Conservation (phyloP, 1,140 invertebrate genomes). For the Plodia interpunctella region DNA sequence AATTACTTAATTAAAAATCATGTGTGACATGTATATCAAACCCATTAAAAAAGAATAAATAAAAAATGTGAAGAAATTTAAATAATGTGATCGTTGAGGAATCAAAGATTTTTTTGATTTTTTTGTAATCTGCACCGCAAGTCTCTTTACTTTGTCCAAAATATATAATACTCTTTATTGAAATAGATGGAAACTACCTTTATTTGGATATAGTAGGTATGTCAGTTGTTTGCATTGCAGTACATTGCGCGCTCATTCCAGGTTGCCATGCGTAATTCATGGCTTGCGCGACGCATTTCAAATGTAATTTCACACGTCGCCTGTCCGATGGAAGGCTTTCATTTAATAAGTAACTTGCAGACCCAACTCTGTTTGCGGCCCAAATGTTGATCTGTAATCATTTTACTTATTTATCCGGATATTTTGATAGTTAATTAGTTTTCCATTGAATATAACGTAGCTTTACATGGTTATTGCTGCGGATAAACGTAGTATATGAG, state of each 20-base stretch:
- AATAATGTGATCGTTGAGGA: too few relatives aligned
- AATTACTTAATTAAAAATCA: too few relatives aligned
- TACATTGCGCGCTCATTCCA: conserved; percentile 54
- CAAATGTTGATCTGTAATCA: neutral
- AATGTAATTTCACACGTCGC: conserved; percentile 60
- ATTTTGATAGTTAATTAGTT: neutral
- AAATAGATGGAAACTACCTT: neutral
- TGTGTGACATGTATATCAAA: too few relatives aligned
- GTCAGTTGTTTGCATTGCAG: conserved; percentile 34
- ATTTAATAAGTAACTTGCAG: conserved; percentile 3
- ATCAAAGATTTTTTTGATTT: too few relatives aligned
- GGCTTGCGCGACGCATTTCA: conserved; percentile 50
- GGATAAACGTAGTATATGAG: too few relatives aligned
- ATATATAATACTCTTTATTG: neutral
- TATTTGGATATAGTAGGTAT: conserved; percentile 11
- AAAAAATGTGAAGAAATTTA: too few relatives aligned
- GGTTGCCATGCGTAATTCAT: conserved; percentile 63
- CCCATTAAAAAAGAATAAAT: too few relatives aligned
- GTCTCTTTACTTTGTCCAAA: too few relatives aligned
- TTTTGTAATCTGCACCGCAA: too few relatives aligned
- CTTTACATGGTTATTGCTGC: too few relatives aligned
- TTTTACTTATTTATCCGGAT: neutral
- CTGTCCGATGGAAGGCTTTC: conserved; percentile 20
- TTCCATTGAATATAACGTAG: neutral
- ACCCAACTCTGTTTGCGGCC: neutral